Evolutionary conservation across 2,113 vertebrate species (phyloP), one percentile per base, ranked within the genome.

Genomic region (Pan troglodytes): DNA sequence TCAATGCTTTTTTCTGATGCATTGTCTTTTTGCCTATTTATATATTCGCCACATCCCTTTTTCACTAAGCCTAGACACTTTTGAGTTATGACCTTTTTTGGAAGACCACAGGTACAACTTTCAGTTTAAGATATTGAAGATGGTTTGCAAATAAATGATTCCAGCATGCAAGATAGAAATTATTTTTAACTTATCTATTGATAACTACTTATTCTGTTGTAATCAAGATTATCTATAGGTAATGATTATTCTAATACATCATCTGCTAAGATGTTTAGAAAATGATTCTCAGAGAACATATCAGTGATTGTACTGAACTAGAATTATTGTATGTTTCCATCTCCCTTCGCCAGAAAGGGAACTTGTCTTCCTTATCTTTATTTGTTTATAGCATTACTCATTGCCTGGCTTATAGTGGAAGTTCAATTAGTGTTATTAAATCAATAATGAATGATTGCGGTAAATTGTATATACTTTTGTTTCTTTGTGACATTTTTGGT

Each of bases 221-320:
- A 27, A 12, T 27, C 2, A 52, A 30, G 11, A 27, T 23, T 32
- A 70, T 35, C 10, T 32, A n/a, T 0, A 45, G 22, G 14, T 43
- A 27, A 3, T 14, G 10, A 72, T 22, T 32, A 23, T 32, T 38
- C 23, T 16, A 20, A n/a, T 9, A 22, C 6, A 1, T n/a, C n/a
- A 3, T 5, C 32, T 27, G 6, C 16, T 4, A 32, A 50, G 22
- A 45, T 16, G 17, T 38, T 70, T n/a, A 70, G 32, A 70, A 78
- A 59, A 48, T 11, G 38, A 23, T n/a, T 50, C 32, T 43, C 8
- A 23, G 2, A n/a, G 17, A 23, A 43, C 61, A 9, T 3, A 2
- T 5, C 10, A 0, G 10, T 3, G 30, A 43, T 17, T 30, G 13
- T 0, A 9, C 20, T 14, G 8, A 0, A 2, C 23, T 3, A 2